These are phyloP conservation scores for Azemiops feae DNA, from an alignment of 2,113 vertebrate genomes.

Conservation along the genomic window DNA sequence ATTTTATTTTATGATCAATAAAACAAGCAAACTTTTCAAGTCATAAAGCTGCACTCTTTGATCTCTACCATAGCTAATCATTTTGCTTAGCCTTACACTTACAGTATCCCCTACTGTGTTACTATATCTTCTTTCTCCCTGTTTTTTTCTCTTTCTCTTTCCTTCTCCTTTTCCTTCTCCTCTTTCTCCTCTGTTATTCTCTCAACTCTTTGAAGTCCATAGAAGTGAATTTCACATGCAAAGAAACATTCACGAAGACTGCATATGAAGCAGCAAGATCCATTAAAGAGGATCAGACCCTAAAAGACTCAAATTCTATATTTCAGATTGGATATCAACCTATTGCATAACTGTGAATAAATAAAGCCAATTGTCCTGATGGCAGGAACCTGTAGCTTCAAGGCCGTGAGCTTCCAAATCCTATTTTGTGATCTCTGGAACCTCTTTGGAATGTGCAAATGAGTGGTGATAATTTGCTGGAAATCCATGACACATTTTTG, in stretches of 20 bases:
- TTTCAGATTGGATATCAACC: neutral
- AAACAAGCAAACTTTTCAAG: constrained; percentile 61
- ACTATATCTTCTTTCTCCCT: neutral
- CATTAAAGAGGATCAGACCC: neutral
- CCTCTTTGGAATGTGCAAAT: neutral
- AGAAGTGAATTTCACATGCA: constrained; percentile 15
- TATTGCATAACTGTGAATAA: neutral
- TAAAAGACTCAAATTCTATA: neutral
- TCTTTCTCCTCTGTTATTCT: neutral
- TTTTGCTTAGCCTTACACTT: constrained; percentile 50
- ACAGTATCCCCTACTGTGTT: neutral
- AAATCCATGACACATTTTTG: neutral
- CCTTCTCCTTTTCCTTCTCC: neutral
- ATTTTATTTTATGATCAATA: constrained; percentile 65
- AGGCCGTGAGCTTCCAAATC: neutral
- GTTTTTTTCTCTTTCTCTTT: neutral
- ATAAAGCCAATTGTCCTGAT: neutral
- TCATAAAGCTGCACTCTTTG: constrained; percentile 53
- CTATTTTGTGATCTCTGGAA: neutral
- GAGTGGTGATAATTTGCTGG: neutral
- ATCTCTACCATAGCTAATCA: constrained; percentile 39
- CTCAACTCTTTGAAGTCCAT: constrained; percentile 26
- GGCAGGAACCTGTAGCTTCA: neutral
- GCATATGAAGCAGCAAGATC: constrained; percentile 1
- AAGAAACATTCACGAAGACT: neutral